Conservation (phyloP, 1,140 invertebrate species). For the Oedothorax gibbosus region DNA sequence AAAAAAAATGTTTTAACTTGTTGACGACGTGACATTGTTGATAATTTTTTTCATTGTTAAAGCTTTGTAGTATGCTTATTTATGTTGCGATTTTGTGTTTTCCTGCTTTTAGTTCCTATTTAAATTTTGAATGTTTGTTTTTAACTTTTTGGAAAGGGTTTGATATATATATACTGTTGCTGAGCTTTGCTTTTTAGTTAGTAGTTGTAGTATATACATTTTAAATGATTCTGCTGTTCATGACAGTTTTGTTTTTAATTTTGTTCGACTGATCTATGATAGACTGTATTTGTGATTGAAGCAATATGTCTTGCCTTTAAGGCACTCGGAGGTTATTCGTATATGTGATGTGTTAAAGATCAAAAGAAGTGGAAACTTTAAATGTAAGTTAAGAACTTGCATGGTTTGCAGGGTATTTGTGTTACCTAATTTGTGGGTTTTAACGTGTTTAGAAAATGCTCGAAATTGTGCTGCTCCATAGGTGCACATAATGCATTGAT, state of each 20-base stretch:
- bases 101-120: conserved; percentile 54
- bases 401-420: conserved; percentile 49
- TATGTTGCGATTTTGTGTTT: conserved; percentile 44
- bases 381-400: conserved; percentile 43
- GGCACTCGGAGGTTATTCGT: conserved; percentile 25
- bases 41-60: conserved; percentile 25
- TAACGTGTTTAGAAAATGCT: conserved; percentile 9
- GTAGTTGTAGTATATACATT: conserved; percentile 17
- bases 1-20: conserved; percentile 14
- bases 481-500: conserved; percentile 42
- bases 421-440: conserved; percentile 27
- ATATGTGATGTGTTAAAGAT: conserved; percentile 52
- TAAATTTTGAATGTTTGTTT: conserved; percentile 41
- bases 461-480: conserved; percentile 28
- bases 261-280: background rate
- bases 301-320: conserved; percentile 34
- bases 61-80: conserved; percentile 44
- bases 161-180: conserved; percentile 43
- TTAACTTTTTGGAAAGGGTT: conserved; percentile 47
- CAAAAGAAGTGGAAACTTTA: conserved; percentile 46
- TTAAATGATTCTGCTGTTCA: conserved; percentile 26
- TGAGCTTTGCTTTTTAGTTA: conserved; percentile 41
- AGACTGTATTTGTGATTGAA: background rate
- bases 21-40: background rate
- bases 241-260: conserved; percentile 16